phyloP scores from a whole-genome alignment of 2,797 vertebrate species.

The Schizopygopsis malacanthus region DNA sequence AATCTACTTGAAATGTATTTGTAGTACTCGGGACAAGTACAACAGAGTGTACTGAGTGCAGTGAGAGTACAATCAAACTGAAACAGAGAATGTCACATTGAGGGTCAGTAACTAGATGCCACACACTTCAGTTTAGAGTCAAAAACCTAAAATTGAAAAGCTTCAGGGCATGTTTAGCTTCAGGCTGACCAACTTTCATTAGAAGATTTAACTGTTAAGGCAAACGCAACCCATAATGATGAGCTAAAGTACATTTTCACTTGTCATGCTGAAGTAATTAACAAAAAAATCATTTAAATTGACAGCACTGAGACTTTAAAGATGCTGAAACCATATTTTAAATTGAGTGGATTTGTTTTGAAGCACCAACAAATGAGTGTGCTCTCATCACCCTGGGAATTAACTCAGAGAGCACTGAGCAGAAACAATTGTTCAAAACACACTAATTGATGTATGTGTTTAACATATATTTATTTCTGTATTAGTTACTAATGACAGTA shows the following conservation, averaged over 20 bases:
- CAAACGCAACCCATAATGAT: no score
- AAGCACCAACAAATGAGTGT: slow-evolving; percentile 73
- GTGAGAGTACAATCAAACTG: neutral
- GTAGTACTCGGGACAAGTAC: neutral
- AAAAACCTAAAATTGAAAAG: neutral
- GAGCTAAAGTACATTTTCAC: no score
- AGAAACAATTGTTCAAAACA: slow-evolving; percentile 81
- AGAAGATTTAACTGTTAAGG: no score
- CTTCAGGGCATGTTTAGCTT: slow-evolving; percentile 2
- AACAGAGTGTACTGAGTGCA: neutral
- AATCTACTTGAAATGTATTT: slow-evolving; percentile 16
- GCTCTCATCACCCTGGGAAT: slow-evolving; percentile 70
- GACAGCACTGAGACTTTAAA: no score
- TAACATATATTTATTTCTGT: slow-evolving; percentile 81
- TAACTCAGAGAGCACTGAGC: slow-evolving; percentile 68
- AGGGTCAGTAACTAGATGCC: slow-evolving; percentile 2
- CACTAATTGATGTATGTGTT: slow-evolving; percentile 81
- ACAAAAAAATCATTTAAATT: no score
- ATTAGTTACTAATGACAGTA: slow-evolving; percentile 79
- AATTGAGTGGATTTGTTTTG: slow-evolving; percentile 74
- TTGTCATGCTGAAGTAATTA: no score
- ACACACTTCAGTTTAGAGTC: neutral
- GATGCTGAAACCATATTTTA: slow-evolving; percentile 65
- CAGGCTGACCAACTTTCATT: slow-evolving; percentile 10
- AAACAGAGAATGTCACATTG: slow-evolving; percentile 24